A percentile compares a stretch with the other conserved stretches of the same genome.
These are phyloP conservation scores for Mesopsocus fuscifrons DNA, from an alignment of 2,888 invertebrate species.

Conservation along the genomic window DNA sequence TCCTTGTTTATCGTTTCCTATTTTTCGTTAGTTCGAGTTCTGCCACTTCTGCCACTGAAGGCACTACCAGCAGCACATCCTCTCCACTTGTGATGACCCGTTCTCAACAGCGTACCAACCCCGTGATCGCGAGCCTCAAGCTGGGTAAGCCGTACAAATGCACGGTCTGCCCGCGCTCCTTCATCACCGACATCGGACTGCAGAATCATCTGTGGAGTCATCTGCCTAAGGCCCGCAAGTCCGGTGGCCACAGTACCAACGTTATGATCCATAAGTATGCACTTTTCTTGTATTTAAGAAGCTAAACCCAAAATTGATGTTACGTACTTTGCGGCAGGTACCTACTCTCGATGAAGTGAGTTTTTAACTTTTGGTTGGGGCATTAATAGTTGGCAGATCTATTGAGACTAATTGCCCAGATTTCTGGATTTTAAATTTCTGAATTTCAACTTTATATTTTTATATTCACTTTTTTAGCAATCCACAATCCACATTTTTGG, in stretches of 20 bases:
- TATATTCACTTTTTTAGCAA: not conserved
- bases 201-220: constrained; percentile 43
- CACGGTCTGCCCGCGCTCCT: constrained; percentile 31
- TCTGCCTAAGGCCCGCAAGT: constrained; percentile 24
- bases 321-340: no score
- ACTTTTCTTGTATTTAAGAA: not conserved
- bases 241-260: no score
- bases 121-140: constrained; percentile 9
- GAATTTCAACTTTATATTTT: no score
- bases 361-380: not conserved
- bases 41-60: not conserved
- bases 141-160: constrained; percentile 33
- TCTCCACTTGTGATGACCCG: constrained; percentile 1
- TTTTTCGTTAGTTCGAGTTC: not conserved
- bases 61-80: no score
- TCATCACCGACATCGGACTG: constrained; percentile 35
- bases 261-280: constrained; percentile 19
- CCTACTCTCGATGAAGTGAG: no score
- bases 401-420: no score
- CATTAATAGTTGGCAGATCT: no score
- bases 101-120: constrained; percentile 2
- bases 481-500: not conserved
- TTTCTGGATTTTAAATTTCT: no score
- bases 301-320: no score
- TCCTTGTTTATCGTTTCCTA: constrained; percentile 4